Conservation (phyloP, 2,888 invertebrate genomes). For the Oscheius myriophilus region DNA sequence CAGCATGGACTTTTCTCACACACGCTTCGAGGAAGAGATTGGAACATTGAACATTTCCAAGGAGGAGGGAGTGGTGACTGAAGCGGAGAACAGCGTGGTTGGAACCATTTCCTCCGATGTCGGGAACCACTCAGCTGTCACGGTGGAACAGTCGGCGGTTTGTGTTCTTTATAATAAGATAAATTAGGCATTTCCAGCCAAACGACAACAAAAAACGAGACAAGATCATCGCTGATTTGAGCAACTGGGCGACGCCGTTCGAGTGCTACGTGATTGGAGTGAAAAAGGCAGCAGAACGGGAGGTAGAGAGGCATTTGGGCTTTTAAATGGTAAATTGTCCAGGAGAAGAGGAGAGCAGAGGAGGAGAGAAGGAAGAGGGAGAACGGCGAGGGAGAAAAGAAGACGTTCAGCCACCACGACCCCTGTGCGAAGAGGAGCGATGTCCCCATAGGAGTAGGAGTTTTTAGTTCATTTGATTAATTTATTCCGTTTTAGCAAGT, state of each 20-base stretch:
- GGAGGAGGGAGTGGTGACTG: not conserved
- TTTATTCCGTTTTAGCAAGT: constrained; percentile 6
- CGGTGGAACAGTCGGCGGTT: not conserved
- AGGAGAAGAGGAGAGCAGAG: constrained; percentile 29
- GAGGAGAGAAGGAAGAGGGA: constrained; percentile 33
- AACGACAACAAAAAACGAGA: constrained; percentile 1
- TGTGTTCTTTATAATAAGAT: not conserved
- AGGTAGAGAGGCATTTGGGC: not conserved
- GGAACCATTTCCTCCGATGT: not conserved
- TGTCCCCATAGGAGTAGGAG: not conserved
- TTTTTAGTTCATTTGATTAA: constrained; percentile 22
- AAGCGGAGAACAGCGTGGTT: not conserved
- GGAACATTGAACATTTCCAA: constrained; percentile 22
- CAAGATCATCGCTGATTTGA: constrained; percentile 25
- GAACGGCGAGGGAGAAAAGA: constrained; percentile 39
- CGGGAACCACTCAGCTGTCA: not conserved
- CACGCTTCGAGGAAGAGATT: constrained; percentile 50
- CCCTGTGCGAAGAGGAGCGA: constrained; percentile 9
- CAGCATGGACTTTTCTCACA: constrained; percentile 53
- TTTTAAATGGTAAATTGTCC: no score
- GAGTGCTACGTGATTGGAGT: constrained; percentile 49
- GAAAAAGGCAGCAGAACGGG: constrained; percentile 42
- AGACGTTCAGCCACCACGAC: constrained; percentile 50
- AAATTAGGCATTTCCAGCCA: not conserved
- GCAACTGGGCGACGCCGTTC: constrained; percentile 51